Percentiles rank a stretch among this genome's conserved stretches.
Evolutionary conservation across 2,888 invertebrate genomes (phyloP).

Genomic region (Tachystola acroxantha): DNA sequence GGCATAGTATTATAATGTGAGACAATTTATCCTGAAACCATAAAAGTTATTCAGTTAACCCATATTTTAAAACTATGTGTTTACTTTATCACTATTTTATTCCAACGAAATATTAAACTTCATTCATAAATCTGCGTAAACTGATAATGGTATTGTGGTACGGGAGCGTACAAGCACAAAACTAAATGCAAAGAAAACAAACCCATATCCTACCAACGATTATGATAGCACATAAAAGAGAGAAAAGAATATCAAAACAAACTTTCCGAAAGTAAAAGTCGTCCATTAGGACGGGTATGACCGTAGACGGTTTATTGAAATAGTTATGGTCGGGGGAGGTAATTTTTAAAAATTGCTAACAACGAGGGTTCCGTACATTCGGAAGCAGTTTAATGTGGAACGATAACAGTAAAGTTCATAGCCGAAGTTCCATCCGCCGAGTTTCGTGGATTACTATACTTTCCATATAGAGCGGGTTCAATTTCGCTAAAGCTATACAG

Average conservation of each 20-base stretch:
- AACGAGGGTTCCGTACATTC: slow-evolving; percentile 54
- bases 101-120: too few species aligned
- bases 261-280: slow-evolving; percentile 65
- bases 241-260: slow-evolving; percentile 44
- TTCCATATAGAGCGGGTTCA: slow-evolving; percentile 59
- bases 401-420: slow-evolving; percentile 74
- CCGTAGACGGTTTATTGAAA: slow-evolving; percentile 71
- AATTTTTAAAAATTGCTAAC: slow-evolving; percentile 69
- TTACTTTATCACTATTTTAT: too few species aligned
- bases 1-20: too few species aligned
- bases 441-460: slow-evolving; percentile 61
- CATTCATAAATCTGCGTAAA: slow-evolving; percentile 1
- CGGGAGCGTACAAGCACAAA: too few species aligned
- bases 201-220: slow-evolving; percentile 32
- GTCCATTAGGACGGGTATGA: slow-evolving; percentile 57
- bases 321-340: slow-evolving; percentile 60
- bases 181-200: slow-evolving; percentile 33
- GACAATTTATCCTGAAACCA: too few species aligned
- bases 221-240: slow-evolving; percentile 40
- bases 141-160: background rate
- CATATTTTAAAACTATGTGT: too few species aligned
- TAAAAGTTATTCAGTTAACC: too few species aligned
- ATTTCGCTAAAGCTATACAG: slow-evolving; percentile 58
- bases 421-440: slow-evolving; percentile 60
- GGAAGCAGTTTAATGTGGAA: slow-evolving; percentile 62